Base-by-base conservation (phyloP, 2,797 vertebrate species). In the Tapirus indicus region DNA sequence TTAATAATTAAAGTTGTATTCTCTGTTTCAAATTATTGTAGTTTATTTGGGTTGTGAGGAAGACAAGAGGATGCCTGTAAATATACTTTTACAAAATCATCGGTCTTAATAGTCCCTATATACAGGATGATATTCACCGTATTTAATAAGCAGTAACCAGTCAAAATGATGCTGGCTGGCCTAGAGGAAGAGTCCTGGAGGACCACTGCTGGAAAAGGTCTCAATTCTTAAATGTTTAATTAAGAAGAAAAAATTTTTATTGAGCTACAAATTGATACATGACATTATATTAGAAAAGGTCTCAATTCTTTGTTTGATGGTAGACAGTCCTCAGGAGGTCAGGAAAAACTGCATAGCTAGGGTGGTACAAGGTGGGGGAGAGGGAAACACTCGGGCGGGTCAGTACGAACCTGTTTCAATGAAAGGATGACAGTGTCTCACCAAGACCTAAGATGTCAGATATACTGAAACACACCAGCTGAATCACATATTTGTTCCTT, bases 1-100 rank as follows among this genome's bases (percentile, higher is more conserved):
- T 91, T 5, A 66, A 11, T 29, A 69, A 54, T 56, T 58, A n/a
- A 47, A 38, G 21, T 68, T 83, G 35, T 79, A 21, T 20, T 88
- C 13, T 56, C 27, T 66, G 7, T 78, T 91, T 91, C 38, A 84
- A 92, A 32, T 64, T 71, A 20, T 23, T 83, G 74, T 83, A 44
- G 11, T 35, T 58, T 21, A 62, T 23, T 47, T 32, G 32, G 20
- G 18, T 5, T 68, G 17, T 72, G 72, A 23, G n/a, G 12, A 52
- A 32, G 17, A 38, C 13, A 79, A 12, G 5, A 77, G 12, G 4
- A 78, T 66, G n/a, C 2, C 66, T 32, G 2, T 10, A 27, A 84
- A 52, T 44, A 27, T 32, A 32, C 2, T 54, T 71, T 91, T 72
- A 77, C 2, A 91, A 83, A 84, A 62, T 85, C 11, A 77, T 69